Evolutionary conservation across 1,140 invertebrate species (phyloP).

Genomic region (Drosophila serrata): DNA sequence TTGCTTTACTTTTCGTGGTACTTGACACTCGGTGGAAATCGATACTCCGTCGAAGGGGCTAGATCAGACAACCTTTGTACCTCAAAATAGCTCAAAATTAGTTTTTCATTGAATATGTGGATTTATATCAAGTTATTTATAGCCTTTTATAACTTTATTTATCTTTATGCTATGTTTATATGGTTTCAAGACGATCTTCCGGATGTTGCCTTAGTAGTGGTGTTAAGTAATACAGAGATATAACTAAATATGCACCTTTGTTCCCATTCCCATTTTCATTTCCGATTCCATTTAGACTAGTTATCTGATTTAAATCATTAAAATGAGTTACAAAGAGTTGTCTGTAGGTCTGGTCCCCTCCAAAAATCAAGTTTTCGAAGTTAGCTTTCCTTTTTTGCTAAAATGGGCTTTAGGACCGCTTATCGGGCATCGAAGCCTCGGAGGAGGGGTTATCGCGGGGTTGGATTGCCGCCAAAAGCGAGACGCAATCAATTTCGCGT

Average conservation of each 20-base stretch:
- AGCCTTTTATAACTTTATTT: no score
- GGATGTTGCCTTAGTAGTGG: not conserved
- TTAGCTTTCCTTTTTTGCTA: not conserved
- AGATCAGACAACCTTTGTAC: not conserved
- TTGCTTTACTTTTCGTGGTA: not conserved
- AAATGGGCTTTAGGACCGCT: constrained; percentile 27
- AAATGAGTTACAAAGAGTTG: not conserved
- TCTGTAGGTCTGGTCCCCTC: not conserved
- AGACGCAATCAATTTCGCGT: constrained; percentile 45
- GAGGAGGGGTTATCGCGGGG: constrained; percentile 36
- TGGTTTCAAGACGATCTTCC: not conserved
- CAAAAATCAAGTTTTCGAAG: not conserved
- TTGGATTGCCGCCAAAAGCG: constrained; percentile 49
- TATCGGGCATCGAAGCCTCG: constrained; percentile 12
- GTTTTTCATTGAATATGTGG: no score
- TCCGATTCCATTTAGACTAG: constrained; percentile 5
- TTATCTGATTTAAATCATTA: constrained; percentile 7
- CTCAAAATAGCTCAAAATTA: not conserved
- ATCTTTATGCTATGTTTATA: no score
- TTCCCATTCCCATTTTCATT: not conserved
- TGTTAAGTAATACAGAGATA: not conserved
- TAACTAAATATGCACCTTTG: not conserved
- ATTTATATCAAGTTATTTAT: not conserved
- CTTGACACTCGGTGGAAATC: not conserved
- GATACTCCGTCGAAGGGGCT: not conserved